Evolutionary conservation across 1,140 invertebrate species (phyloP).

Genomic region (Hermatobates lingyangjiaoensis): DNA sequence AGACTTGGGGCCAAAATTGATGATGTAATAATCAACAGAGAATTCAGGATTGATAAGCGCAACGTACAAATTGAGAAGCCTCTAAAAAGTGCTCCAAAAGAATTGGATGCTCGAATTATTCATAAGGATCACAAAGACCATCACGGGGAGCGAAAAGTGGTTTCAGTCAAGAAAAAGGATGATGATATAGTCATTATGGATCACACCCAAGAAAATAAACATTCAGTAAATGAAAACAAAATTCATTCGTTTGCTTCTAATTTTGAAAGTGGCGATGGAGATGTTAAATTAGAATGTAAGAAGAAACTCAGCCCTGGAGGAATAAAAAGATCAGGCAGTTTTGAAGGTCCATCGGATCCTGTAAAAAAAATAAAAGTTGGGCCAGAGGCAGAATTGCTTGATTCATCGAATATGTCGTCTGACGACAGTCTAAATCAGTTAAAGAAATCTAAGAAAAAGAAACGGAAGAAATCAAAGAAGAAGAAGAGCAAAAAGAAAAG

Average conservation of each 20-base stretch:
- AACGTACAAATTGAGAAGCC: slow-evolving; percentile 7
- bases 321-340: not conserved
- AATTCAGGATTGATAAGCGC: not conserved
- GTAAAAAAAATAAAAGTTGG: slow-evolving; percentile 10
- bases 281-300: slow-evolving; percentile 5
- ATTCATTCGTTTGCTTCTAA: no score
- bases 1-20: slow-evolving; percentile 20
- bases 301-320: not conserved
- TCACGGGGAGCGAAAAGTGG: not conserved
- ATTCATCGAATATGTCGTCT: slow-evolving; percentile 9
- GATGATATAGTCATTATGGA: not conserved
- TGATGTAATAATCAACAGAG: slow-evolving; percentile 12
- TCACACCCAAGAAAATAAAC: not conserved
- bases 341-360: not conserved
- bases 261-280: slow-evolving; percentile 9
- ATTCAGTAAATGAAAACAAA: not conserved
- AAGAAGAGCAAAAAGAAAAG: slow-evolving; percentile 15
- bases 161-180: not conserved
- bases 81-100: slow-evolving; percentile 7
- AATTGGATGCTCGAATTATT: not conserved
- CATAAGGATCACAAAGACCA: not conserved
- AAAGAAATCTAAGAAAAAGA: slow-evolving; percentile 15
- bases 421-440: slow-evolving; percentile 11
- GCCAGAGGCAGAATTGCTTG: slow-evolving; percentile 6
- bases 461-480: slow-evolving; percentile 15